Evolutionary conservation across 2,797 vertebrate species (phyloP), one percentile per base, ranked within the genome.

Genomic region (Macrochelys suwanniensis): DNA sequence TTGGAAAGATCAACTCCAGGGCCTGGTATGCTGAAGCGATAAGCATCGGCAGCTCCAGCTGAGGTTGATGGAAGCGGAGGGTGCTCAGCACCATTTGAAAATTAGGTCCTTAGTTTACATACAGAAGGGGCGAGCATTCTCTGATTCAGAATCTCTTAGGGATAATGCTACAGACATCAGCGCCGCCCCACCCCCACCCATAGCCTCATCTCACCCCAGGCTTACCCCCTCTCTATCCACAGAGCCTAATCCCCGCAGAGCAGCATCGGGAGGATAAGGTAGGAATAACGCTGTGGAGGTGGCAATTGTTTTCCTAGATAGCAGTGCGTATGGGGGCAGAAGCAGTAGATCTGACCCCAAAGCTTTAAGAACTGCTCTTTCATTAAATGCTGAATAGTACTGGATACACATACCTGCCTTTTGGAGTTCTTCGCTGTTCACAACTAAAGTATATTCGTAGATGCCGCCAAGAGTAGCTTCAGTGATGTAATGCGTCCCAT

Each of bases 401-500:
- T 81, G 51, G 37, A 0, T 11, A 76, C 49, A 25, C 88, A 0
- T 53, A 99, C 99, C 98, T 87, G 97, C 85, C 80, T 95, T 98
- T 19, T 92, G 96, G 2, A 99, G 95, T 78, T 93, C 89, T 0
- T 97, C 47, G 2, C 94, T 94, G 92, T 99, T 98, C 87, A 99
- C 0, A 71, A 99, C 96, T 87, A 99, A 92, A 2, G 99, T 99
- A 80, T 99, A 98, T 19, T 99, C 99, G 0, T 98, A 99, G 82
- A 97, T 93, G 90, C 99, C 99, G 6, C 99, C 99, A 0, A 99
- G 97, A 0, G 98, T 96, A 0, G 99, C 99, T 96, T 99, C 99
- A 0, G 97, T 98, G 98, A 99, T 97, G 95, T 99, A 99, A 89
- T 99, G 99, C 16, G 99, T 99, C 26, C 99, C 99, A 0, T 99